Conservation (phyloP, 2,113 vertebrate genomes). For the Tapirus terrestris region DNA sequence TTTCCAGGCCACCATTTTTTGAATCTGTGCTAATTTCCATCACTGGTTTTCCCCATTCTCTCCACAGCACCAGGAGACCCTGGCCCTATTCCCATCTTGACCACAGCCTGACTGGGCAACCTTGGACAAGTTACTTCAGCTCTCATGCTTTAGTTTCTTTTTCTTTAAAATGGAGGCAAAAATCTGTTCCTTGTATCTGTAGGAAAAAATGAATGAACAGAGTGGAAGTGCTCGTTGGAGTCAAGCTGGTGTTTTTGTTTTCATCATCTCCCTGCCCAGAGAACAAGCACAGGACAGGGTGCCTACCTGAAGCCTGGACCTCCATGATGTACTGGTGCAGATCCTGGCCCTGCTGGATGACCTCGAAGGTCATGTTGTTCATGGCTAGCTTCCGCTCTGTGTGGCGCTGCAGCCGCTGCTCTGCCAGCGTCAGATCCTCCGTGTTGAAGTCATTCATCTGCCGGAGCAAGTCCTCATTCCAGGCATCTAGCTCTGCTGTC, state of each 20-base stretch:
- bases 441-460: constrained; percentile 97
- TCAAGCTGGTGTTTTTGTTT: not conserved
- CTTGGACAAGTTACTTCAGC: not conserved
- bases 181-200: not conserved
- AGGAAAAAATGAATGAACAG: not conserved
- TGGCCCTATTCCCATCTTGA: not conserved
- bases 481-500: constrained; percentile 95
- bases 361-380: constrained; percentile 99
- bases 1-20: not conserved
- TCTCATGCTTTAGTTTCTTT: not conserved
- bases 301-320: constrained; percentile 97
- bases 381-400: constrained; percentile 96
- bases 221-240: not conserved
- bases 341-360: constrained; percentile 98
- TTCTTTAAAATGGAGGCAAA: not conserved
- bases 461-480: constrained; percentile 97
- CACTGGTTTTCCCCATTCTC: not conserved
- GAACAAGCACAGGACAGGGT: fast-evolving
- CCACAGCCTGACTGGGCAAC: not conserved
- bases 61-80: not conserved
- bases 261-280: not conserved
- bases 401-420: constrained; percentile 96
- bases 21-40: not conserved
- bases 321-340: constrained; percentile 99
- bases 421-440: constrained; percentile 94